phyloP scores from a whole-genome alignment of 92 coral and sea anemone genomes.

The Montipora capitata region DNA sequence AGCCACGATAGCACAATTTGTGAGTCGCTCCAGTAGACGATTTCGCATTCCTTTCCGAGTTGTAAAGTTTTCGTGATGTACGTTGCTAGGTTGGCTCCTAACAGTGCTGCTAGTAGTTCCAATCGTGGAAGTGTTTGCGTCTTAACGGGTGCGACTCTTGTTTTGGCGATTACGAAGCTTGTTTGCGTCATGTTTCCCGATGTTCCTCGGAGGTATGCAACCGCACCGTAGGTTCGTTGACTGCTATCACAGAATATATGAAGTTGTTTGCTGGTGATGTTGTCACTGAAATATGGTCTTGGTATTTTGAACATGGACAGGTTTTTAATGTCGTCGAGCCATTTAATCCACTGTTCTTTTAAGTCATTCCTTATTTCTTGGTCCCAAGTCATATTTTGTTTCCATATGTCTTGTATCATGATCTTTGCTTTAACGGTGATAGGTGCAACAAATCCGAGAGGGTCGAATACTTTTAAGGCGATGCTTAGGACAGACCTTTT shows the following conservation, averaged over 20 bases:
- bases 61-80: slow-evolving; percentile 14
- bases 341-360: slow-evolving; percentile 44
- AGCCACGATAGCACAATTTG: slow-evolving; percentile 69
- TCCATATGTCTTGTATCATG: slow-evolving; percentile 71
- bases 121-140: slow-evolving; percentile 60
- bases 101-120: slow-evolving; percentile 53
- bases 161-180: not conserved
- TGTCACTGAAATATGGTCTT: not conserved
- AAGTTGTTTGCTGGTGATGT: slow-evolving; percentile 24
- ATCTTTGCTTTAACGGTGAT: slow-evolving; percentile 1
- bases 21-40: slow-evolving; percentile 70
- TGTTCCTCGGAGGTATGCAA: slow-evolving; percentile 58
- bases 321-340: slow-evolving; percentile 19
- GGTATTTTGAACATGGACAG: not conserved
- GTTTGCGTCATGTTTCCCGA: slow-evolving; percentile 29
- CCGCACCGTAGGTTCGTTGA: slow-evolving; percentile 65
- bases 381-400: slow-evolving; percentile 65
- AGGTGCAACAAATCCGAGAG: slow-evolving; percentile 32
- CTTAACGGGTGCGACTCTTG: slow-evolving; percentile 51
- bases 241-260: slow-evolving; percentile 77
- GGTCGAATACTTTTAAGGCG: no score
- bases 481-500: no score
- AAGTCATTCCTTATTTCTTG: slow-evolving; percentile 32
- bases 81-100: slow-evolving; percentile 15
- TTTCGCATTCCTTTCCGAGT: slow-evolving; percentile 42